Base-by-base conservation (phyloP, 2,888 invertebrate species). In the Euplagia quadripunctaria region DNA sequence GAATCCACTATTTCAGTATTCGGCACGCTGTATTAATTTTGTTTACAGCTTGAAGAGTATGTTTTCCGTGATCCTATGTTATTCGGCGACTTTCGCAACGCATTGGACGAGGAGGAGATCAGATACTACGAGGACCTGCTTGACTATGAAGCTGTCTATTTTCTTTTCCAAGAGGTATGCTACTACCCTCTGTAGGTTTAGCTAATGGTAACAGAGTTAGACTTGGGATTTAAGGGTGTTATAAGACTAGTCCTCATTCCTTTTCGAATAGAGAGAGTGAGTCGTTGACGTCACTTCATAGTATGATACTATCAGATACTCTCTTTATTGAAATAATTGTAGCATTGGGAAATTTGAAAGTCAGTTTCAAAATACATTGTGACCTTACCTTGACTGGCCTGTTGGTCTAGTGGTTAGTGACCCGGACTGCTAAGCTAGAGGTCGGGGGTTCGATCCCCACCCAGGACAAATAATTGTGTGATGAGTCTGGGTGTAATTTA, bases 21-120 rank as follows among this genome's bases (percentile, higher is more conserved):
- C 31, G 31, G 31, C 31, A 31, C 31, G 31, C 31, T 31, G 31
- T 31, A n/a, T 46, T 11, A 17, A 4, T 46, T 16, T 55, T 65
- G 9, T 72, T 55, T 79, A 20, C 82, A 96, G 96, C 68, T 96
- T 61, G 94, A 95, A 79, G 97, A 98, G 65, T 98, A 98, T 88
- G 97, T 97, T 0, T 94, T 98, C 84, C 96, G 98, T 17, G 97
- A 99, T 92, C 99, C 99, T 0, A 87, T 98, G 68, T 94, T 99
- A 0, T 99, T 97, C 88, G 99, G 99, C 0, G 99, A 99, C 89
- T 99, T 98, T 86, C 96, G 98, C 65, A 99, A 98, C 86, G 98
- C 98, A 0, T 94, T 98, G 49, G 98, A 98, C 79, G 98, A 98
- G 86, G 97, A 97, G 0, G 98, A 98, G 82, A 96, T 97, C 0